A percentile compares a stretch with the other conserved stretches of the same genome.
phyloP scores from a whole-genome alignment of 2,113 vertebrate species.

The Charina bottae region DNA sequence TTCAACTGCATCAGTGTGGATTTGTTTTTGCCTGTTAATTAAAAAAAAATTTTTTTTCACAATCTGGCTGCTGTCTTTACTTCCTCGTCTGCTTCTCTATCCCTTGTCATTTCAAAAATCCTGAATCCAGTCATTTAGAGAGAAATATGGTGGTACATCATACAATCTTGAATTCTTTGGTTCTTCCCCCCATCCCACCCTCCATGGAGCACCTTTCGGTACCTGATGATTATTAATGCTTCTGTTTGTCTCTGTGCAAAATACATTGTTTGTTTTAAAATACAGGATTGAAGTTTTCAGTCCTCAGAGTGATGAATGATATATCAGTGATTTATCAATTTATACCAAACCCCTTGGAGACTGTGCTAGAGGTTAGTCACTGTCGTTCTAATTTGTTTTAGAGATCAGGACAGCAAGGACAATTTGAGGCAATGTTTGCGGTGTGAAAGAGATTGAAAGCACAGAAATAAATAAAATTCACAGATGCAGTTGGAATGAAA shows the following conservation, averaged over 20 bases:
- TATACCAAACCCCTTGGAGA: neutral
- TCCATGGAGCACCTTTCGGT: neutral
- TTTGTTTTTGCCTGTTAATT: neutral
- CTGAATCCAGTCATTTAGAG: neutral
- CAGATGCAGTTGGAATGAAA: too few relatives aligned
- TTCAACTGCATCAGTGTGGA: conserved; percentile 17
- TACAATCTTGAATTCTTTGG: neutral
- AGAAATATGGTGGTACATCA: neutral
- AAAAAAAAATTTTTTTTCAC: neutral
- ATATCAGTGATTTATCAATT: neutral
- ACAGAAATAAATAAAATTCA: too few relatives aligned
- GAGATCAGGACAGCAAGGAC: neutral
- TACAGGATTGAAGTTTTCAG: neutral
- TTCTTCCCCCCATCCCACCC: neutral
- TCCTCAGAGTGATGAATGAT: neutral
- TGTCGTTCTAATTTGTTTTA: neutral
- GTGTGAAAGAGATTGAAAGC: too few relatives aligned
- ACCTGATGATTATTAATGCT: neutral
- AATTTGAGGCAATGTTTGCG: neutral
- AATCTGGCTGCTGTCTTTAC: neutral
- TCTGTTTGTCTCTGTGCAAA: neutral
- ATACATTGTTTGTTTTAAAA: neutral
- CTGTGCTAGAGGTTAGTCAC: neutral
- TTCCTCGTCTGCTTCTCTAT: neutral
- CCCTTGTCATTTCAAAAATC: neutral